Conservation (phyloP, 1,140 invertebrate species). For the Pararge aegeria region DNA sequence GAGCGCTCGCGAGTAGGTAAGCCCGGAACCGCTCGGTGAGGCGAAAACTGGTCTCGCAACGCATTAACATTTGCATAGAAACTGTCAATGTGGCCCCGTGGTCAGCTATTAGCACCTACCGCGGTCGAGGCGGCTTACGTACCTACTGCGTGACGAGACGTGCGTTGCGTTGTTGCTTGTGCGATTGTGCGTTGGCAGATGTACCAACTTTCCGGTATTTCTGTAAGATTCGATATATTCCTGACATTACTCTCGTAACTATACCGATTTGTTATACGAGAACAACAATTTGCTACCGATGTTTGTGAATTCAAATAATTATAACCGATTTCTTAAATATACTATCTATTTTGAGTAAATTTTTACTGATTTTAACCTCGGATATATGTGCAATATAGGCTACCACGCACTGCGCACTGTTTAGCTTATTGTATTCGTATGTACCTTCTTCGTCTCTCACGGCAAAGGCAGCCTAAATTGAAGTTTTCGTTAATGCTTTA, state of each 20-base stretch:
- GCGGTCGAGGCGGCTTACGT: constrained; percentile 27
- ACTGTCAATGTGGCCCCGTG: constrained; percentile 70
- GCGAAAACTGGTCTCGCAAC: constrained; percentile 70
- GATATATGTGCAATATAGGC: no score
- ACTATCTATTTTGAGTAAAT: no score
- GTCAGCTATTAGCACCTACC: constrained; percentile 66
- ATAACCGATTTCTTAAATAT: no score
- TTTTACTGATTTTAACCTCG: no score
- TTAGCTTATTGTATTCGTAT: not conserved
- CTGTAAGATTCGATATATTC: no score
- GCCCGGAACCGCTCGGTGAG: constrained; percentile 65
- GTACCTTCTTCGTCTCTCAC: not conserved
- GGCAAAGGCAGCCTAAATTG: not conserved
- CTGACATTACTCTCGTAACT: no score
- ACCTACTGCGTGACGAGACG: not conserved
- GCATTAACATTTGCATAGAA: constrained; percentile 77
- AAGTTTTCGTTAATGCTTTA: not conserved
- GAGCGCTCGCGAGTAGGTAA: constrained; percentile 55
- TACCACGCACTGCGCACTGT: not conserved
- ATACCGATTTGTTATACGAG: no score
- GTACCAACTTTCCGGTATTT: no score
- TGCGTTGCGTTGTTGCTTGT: not conserved
- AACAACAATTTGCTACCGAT: no score
- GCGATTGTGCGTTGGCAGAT: not conserved
- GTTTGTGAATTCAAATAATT: no score